Evolutionary conservation across 2,797 vertebrate genomes (phyloP).

Genomic region (Meriones psammophilus): DNA sequence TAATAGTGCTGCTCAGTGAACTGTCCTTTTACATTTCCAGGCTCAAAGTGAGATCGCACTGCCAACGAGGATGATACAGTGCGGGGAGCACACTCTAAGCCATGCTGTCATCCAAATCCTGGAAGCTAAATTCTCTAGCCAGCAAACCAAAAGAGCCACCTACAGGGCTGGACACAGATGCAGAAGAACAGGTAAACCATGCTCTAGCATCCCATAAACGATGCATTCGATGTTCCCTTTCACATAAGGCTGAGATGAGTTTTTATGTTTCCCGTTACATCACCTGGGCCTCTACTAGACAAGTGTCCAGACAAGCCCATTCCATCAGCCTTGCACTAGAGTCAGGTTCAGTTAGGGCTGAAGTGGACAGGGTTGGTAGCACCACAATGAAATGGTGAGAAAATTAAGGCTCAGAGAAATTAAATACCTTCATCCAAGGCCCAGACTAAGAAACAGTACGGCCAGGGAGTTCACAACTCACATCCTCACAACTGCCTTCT

Average conservation of each 20-base stretch:
- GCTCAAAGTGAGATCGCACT: conserved; percentile 28
- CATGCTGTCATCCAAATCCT: neutral
- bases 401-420: conserved; percentile 56
- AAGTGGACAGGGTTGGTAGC: neutral
- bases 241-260: neutral
- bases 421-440: conserved; percentile 1
- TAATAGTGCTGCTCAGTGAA: conserved; percentile 71
- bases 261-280: neutral
- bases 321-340: neutral
- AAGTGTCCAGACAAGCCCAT: neutral
- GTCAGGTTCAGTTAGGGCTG: neutral
- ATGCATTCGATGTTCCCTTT: conserved; percentile 3
- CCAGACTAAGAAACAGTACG: neutral
- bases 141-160: neutral
- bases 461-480: neutral
- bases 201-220: neutral
- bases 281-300: neutral
- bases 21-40: conserved; percentile 71
- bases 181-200: neutral
- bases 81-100: neutral
- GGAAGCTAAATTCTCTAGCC: conserved; percentile 17
- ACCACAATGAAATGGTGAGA: neutral
- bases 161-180: conserved; percentile 43
- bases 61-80: neutral
- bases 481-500: neutral